Conservation (phyloP, 2,888 invertebrate species). For the Mantis religiosa region DNA sequence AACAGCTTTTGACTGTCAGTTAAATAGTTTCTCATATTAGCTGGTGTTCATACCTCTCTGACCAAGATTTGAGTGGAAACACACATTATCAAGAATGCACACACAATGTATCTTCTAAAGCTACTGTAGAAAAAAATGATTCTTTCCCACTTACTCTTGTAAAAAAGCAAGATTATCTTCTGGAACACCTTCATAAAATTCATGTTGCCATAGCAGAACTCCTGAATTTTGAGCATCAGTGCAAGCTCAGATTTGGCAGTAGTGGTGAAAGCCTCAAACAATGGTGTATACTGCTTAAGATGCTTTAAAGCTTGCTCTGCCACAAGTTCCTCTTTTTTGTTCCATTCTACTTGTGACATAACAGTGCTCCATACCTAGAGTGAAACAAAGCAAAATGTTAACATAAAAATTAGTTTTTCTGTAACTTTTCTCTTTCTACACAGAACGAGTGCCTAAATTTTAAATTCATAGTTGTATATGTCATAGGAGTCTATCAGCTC, state of each 20-base stretch:
- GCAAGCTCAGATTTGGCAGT: slow-evolving; percentile 83
- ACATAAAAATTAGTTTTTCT: not conserved
- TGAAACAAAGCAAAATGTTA: not conserved
- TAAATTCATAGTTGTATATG: too few species aligned
- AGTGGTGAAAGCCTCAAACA: slow-evolving; percentile 83
- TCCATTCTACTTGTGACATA: slow-evolving; percentile 96
- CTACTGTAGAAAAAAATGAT: not conserved
- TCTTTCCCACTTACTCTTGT: slow-evolving; percentile 67
- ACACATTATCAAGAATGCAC: not conserved
- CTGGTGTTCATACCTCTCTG: too few species aligned
- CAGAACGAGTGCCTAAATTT: too few species aligned
- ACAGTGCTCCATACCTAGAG: slow-evolving; percentile 85
- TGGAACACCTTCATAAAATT: slow-evolving; percentile 98
- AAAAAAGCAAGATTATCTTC: slow-evolving; percentile 92
- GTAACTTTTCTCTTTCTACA: too few species aligned
- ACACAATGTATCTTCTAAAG: not conserved
- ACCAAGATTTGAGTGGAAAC: too few species aligned
- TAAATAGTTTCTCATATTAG: too few species aligned
- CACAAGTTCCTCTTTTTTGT: slow-evolving; percentile 94
- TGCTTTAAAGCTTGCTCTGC: slow-evolving; percentile 93
- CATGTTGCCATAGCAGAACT: slow-evolving; percentile 98
- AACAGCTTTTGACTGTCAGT: too few species aligned
- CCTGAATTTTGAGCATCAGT: slow-evolving; percentile 88
- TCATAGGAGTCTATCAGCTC: too few species aligned
- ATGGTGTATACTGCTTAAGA: slow-evolving; percentile 77